phyloP scores from a whole-genome alignment of 2,113 vertebrate genomes.

The Callipepla squamata region DNA sequence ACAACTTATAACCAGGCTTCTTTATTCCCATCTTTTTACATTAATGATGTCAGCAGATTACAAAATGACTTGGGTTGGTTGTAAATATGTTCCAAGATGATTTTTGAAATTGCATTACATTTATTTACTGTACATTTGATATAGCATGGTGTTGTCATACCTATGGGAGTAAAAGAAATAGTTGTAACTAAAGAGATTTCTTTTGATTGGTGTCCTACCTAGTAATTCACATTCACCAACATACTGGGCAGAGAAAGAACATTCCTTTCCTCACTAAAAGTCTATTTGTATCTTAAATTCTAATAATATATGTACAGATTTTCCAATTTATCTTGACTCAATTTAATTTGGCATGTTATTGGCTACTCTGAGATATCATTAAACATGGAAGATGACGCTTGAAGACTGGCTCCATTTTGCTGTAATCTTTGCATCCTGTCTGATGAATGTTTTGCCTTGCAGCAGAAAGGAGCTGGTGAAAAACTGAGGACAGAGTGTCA shows the following conservation, averaged over 20 bases:
- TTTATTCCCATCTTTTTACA: background rate
- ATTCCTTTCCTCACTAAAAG: conserved; percentile 14
- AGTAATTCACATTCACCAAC: conserved; percentile 34
- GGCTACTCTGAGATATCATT: background rate
- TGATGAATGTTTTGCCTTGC: background rate
- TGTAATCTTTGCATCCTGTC: background rate
- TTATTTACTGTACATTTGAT: background rate
- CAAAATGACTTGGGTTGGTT: background rate
- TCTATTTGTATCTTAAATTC: background rate
- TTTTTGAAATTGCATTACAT: background rate
- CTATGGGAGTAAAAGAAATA: background rate
- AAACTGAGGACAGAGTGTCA: background rate
- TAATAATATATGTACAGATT: background rate
- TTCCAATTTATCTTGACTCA: background rate
- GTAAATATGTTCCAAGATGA: background rate
- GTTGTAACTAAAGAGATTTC: conserved; percentile 4
- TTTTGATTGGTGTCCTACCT: conserved; percentile 1
- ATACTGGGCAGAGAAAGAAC: background rate
- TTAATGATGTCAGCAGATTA: background rate
- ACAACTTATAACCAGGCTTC: background rate
- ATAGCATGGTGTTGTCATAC: background rate
- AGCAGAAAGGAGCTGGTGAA: background rate
- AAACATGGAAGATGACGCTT: background rate
- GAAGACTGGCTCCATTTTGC: background rate
- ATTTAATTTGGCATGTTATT: background rate